Base-by-base conservation (phyloP, 2,113 vertebrate species). In the Dromaius novaehollandiae region DNA sequence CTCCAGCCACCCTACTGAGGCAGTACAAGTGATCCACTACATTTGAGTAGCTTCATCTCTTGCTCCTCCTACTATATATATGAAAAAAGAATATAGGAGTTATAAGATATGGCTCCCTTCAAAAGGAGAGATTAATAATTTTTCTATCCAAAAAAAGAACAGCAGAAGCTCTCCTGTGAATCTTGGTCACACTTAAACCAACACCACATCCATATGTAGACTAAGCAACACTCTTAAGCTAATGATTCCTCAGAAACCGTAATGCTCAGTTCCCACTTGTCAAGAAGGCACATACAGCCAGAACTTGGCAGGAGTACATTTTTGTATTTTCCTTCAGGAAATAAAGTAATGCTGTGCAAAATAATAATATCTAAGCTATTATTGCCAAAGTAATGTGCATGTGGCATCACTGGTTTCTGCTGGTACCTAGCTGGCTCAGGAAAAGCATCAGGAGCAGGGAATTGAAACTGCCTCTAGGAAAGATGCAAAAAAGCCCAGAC, bases 81-180 rank as follows among this genome's bases (percentile, higher is more conserved):
- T 13, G 26, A 78, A 65, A 44, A 9, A 40, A 58, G 8, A 70
- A 77, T 81, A 13, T 32, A 48, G 11, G 0, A 10, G 3, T 58
- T 92, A 80, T 13, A 76, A 92, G 24, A 34, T 2, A 21, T 7
- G 13, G 1, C 5, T 84, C 9, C 4, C 12, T 78, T 81, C 55
- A 81, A 12, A 2, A 32, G 4, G 3, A 83, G 7, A 69, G 88
- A 77, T 5, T 5, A 9, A 7, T 16, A 15, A 32, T 73, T 86
- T 76, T 55, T 32, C 4, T 58, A 8, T 22, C 11, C 34, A 82
- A 20, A 58, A 32, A 85, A 66, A 84, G 14, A 42, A 7, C 6
- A 38, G 14, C 0, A 0, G 28, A 24, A 42, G 1, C 16, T 81
- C n/a, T 84, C 8, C 14, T 48, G 12, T 63, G 55, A 19, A 17